Percentiles rank a stretch among this genome's conserved stretches.
phyloP scores from a whole-genome alignment of 2,113 vertebrate species.

The Pygathrix nemaeus region DNA sequence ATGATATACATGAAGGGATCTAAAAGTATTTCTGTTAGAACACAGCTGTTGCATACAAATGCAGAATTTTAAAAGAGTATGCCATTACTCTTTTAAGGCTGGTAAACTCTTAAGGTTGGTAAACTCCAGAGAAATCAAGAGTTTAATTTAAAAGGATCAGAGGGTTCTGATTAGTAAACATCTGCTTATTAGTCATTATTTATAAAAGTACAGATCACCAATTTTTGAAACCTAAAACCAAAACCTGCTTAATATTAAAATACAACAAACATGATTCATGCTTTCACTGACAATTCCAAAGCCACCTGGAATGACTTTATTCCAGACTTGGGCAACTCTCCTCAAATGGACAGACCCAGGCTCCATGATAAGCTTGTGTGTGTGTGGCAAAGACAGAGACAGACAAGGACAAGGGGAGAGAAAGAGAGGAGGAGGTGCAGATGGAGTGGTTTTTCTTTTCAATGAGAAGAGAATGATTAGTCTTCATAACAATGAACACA shows the following conservation, averaged over 20 bases:
- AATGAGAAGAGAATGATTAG: not conserved
- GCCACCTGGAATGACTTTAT: not conserved
- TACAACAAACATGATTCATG: not conserved
- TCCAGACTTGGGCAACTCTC: not conserved
- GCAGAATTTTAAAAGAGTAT: not conserved
- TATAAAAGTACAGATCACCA: not conserved
- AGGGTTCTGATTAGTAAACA: not conserved
- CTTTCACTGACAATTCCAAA: not conserved
- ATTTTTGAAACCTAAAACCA: conserved; percentile 7
- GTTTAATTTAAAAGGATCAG: not conserved
- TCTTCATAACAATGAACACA: not conserved
- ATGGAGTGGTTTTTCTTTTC: not conserved
- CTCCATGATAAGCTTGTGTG: not conserved
- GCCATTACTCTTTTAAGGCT: not conserved
- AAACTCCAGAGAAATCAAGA: not conserved
- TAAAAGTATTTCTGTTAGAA: not conserved
- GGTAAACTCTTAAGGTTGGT: not conserved
- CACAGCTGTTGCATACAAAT: not conserved
- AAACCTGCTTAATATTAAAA: not conserved
- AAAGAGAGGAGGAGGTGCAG: not conserved
- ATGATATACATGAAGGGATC: accelerated
- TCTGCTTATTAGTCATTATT: not conserved
- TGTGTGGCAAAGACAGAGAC: no score
- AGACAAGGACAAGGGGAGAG: not conserved
- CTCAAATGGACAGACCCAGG: not conserved